Base-by-base conservation (phyloP, 2,888 invertebrate species). In the Clitarchus hookeri region DNA sequence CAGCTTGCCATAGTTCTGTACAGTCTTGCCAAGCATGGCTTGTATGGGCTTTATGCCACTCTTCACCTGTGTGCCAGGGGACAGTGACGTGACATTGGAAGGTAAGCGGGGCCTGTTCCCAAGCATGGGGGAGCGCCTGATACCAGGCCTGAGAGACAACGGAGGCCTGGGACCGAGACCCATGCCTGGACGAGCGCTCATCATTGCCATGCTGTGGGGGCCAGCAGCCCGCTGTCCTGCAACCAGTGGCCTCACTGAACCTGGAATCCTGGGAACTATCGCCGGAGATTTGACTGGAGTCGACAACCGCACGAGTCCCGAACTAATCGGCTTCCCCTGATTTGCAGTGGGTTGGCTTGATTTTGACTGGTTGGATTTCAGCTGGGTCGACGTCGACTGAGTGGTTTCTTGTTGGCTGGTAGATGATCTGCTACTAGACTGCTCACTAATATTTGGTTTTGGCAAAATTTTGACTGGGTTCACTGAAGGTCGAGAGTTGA, bases 1-100 rank as follows among this genome's bases (percentile, higher is more conserved):
- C 25, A 54, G 19, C 36, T 65, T 25, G 0, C 80, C 84, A 80
- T 84, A 84, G 27, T 86, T 84, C 54, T 86, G 86, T 6, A 86
- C 87, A 48, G 87, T 86, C 79, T 87, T 87, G 19, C 88, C 88
- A 13, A 88, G 84, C 88, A 88, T 88, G 12, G 88, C 88, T 65
- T 88, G 87, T 23, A 88, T 88, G 53, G 88, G 87, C 78, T 86
- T 85, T 6, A 88, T 84, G 2, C 88, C 88, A 86, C 87, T 87
- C 65, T 87, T 88, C 13, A 87, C 87, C 78, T 87, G 87, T 12
- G 87, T 86, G 16, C 86, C 82, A 16, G 87, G 87, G 25, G 88
- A 87, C 82, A 82, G 13, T 25, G 82, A 36, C 13, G 82, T 1
- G 19, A 44, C 19, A 23, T 27, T 27, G 44, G 44, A 11, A 12